Base-by-base conservation (phyloP, 1,140 invertebrate species). In the Sarcophaga bullata region DNA sequence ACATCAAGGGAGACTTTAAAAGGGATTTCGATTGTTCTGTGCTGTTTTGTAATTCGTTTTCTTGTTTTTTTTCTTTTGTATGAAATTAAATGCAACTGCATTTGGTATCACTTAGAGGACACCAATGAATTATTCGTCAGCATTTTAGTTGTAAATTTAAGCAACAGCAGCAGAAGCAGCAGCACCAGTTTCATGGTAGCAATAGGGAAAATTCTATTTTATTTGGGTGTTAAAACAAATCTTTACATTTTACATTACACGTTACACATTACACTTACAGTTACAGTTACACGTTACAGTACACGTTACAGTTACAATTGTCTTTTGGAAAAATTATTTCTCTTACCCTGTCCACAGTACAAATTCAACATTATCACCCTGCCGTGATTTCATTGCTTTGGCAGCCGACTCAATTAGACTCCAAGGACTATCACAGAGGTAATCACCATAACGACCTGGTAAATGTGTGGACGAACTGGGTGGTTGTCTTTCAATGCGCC, bases 301-400 rank as follows among this genome's bases (percentile, higher is more conserved):
- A 19, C 17, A 25, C n/a, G 15, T 58, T 58, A n/a, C 54, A 58
- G 7, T 58, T 8, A 58, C 13, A 4, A 52, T 52, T 52, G 13
- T 52, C 13, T 52, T 6, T 52, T 9, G 8, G 58, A 13, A n/a
- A 62, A 8, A 8, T 6, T 68, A 17, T 49, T 17, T 50, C 7
- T 58, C 93, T 92, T 92, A 97, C 96, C 97, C 97, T 19, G 97
- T 98, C 97, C 97, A 98, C 8, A 98, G 90, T 15, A 98, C 95
- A 88, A 98, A 98, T 90, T 97, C 96, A 47, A 97, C 95, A 85
- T 96, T 95, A 86, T 96, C 94, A 8, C 94, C 93, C 85, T 94
- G 94, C 83, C 94, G 93, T 54, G 92, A 92, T 88, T 93, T 93
- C 97, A 98, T 98, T 76, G 95, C 94, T 86, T 92, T 92, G 11